Percentiles rank a stretch among this genome's conserved stretches.
These are phyloP conservation scores for Cyprinella venusta DNA, from an alignment of 2,797 vertebrate species.

Conservation along the genomic window DNA sequence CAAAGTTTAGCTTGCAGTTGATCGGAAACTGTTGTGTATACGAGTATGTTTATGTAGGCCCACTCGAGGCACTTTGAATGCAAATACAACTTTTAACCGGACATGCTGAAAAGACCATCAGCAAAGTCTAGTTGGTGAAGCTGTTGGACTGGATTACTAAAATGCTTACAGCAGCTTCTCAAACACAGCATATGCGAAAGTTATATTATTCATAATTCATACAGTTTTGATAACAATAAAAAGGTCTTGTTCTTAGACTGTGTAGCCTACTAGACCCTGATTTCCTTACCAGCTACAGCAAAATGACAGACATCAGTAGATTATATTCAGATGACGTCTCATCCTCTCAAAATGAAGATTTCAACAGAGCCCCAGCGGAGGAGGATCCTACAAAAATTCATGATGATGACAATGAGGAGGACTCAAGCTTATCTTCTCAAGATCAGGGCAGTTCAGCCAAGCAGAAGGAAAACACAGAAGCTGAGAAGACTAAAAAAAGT, in stretches of 20 bases:
- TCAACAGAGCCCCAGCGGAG: not conserved
- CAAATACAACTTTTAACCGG: not conserved
- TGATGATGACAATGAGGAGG: slow-evolving; percentile 55
- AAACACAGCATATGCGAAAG: not conserved
- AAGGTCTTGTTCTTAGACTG: not conserved
- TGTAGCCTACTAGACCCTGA: not conserved
- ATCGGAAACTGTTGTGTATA: not conserved
- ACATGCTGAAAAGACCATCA: not conserved
- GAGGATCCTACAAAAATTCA: slow-evolving; percentile 62
- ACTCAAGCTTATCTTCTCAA: slow-evolving; percentile 40
- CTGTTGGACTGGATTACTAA: not conserved
- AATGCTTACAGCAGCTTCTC: not conserved
- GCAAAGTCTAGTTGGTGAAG: not conserved
- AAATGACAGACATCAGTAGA: slow-evolving; percentile 66
- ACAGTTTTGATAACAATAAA: not conserved
- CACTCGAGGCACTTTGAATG: not conserved
- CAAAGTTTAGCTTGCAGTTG: slow-evolving; percentile 46
- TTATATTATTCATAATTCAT: not conserved
- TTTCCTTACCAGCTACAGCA: slow-evolving; percentile 28
- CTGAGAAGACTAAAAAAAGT: slow-evolving; percentile 63
- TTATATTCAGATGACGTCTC: slow-evolving; percentile 43
- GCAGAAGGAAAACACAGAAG: slow-evolving; percentile 36
- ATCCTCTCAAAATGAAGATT: slow-evolving; percentile 60
- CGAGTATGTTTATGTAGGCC: not conserved
- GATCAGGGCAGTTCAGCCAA: slow-evolving; percentile 49